These are phyloP conservation scores for Dicranocentrus wangi DNA, from an alignment of 2,888 invertebrate species.

Conservation along the genomic window DNA sequence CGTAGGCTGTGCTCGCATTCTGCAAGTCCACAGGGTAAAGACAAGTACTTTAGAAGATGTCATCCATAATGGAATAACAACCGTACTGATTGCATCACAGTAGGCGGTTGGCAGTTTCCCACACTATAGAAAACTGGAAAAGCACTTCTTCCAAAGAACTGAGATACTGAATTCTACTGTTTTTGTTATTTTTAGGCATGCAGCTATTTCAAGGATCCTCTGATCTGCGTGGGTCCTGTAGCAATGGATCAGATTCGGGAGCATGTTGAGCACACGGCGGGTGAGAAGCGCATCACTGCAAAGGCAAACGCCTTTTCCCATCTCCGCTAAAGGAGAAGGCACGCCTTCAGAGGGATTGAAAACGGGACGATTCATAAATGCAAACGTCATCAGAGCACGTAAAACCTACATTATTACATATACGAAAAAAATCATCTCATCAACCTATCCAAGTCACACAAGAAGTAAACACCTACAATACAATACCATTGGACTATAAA, in stretches of 20 bases:
- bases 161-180: too few relatives aligned
- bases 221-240: constrained; percentile 90
- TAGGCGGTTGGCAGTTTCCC: too few relatives aligned
- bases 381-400: background rate
- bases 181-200: constrained; percentile 80
- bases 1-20: too few relatives aligned
- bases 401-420: background rate
- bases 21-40: too few relatives aligned
- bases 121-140: too few relatives aligned
- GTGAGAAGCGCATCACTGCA: constrained; percentile 85
- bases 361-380: background rate
- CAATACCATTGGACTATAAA: background rate
- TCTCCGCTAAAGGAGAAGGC: constrained; percentile 66
- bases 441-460: background rate
- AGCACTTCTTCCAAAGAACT: too few relatives aligned
- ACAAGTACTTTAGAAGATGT: too few relatives aligned
- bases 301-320: constrained; percentile 73
- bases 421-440: background rate
- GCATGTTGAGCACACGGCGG: constrained; percentile 85
- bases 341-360: background rate
- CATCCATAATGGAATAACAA: too few relatives aligned
- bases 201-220: constrained; percentile 92
- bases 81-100: too few relatives aligned
- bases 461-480: background rate
- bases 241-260: constrained; percentile 84